phyloP scores from a whole-genome alignment of 2,797 vertebrate genomes.

The Anguilla obscura region DNA sequence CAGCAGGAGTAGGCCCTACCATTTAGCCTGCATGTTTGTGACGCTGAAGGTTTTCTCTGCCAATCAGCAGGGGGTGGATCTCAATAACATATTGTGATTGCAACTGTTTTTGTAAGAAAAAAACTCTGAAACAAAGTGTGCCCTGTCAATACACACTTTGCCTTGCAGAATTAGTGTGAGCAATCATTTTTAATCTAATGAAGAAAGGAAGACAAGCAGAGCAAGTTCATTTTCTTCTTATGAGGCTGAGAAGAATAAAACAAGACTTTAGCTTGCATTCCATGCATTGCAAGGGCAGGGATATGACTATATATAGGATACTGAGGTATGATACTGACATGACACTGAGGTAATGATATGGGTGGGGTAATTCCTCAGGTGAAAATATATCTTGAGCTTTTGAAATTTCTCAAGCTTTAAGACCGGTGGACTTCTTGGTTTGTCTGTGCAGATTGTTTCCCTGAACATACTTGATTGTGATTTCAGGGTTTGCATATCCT shows the following conservation, averaged over 20 bases:
- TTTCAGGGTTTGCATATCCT: not conserved
- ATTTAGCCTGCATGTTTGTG: not conserved
- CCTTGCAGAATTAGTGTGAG: not conserved
- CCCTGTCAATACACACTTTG: not conserved
- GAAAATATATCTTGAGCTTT: not conserved
- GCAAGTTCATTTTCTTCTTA: not conserved
- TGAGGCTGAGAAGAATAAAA: not conserved
- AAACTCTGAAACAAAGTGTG: not conserved
- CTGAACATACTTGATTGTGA: not conserved
- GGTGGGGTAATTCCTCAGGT: not conserved
- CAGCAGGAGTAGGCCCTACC: constrained; percentile 29
- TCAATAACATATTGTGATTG: constrained; percentile 7
- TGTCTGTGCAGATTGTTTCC: not conserved
- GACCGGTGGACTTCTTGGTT: not conserved
- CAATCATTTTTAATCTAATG: not conserved
- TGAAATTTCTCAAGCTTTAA: not conserved
- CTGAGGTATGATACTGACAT: not conserved
- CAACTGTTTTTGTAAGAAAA: not conserved
- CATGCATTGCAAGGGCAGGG: not conserved
- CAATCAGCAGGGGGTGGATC: not conserved
- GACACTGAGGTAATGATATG: not conserved
- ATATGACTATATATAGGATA: too few relatives aligned
- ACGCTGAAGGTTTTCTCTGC: not conserved
- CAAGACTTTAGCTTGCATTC: not conserved
- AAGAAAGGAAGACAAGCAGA: not conserved